Conservation (phyloP, 1,140 invertebrate genomes). For the Bombus sibiricus region DNA sequence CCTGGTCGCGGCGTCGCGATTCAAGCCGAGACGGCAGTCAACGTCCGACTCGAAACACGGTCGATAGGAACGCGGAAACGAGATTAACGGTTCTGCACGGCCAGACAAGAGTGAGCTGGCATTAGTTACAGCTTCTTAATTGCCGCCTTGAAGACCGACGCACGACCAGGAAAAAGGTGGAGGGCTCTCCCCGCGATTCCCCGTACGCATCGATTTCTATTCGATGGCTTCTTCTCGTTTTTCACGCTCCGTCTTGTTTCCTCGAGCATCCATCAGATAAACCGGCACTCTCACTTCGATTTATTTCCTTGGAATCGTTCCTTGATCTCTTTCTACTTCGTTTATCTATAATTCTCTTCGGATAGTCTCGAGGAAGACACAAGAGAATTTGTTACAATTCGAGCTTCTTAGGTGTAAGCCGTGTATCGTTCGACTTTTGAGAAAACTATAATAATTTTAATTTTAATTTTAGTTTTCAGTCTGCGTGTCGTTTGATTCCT, state of each 20-base stretch:
- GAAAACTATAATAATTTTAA: too few relatives aligned
- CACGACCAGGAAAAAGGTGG: neutral
- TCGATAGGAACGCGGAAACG: conserved; percentile 62
- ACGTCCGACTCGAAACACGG: conserved; percentile 53
- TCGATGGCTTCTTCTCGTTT: conserved; percentile 41
- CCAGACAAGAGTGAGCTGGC: conserved; percentile 22
- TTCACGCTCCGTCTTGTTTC: conserved; percentile 2
- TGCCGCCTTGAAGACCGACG: conserved; percentile 59
- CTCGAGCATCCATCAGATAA: neutral
- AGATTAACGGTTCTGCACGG: conserved; percentile 62
- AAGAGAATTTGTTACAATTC: neutral
- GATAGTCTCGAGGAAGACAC: neutral
- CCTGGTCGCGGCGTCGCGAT: conserved; percentile 39
- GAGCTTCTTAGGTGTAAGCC: neutral
- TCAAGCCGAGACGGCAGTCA: conserved; percentile 53
- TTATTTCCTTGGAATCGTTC: too few relatives aligned
- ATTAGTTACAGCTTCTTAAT: conserved; percentile 67
- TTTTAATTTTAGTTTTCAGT: neutral
- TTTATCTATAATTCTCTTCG: neutral
- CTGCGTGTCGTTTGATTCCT: neutral
- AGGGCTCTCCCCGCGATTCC: neutral
- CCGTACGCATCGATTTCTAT: conserved; percentile 49
- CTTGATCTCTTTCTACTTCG: neutral
- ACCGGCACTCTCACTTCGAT: neutral
- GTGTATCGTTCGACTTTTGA: neutral